These are phyloP conservation scores for Limenitis camilla DNA, from an alignment of 2,888 invertebrate genomes.

Conservation along the genomic window DNA sequence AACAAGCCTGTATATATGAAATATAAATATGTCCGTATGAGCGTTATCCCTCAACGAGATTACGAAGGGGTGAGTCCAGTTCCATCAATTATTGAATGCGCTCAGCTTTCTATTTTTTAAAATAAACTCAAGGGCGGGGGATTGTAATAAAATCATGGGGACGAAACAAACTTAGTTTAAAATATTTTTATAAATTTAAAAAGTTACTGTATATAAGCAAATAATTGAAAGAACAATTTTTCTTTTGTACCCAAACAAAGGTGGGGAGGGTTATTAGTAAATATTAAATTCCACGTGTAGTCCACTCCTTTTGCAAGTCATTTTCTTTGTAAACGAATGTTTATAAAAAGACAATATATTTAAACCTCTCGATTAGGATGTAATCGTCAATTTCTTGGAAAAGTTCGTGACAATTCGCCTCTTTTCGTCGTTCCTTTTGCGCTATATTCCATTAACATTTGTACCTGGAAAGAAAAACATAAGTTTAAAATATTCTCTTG, in stretches of 20 bases:
- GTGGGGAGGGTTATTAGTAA: too few relatives aligned
- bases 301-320: too few relatives aligned
- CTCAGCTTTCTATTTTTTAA: conserved; percentile 66
- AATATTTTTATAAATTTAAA: conserved; percentile 5
- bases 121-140: conserved; percentile 57
- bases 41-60: conserved; percentile 40
- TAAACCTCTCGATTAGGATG: conserved; percentile 29
- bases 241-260: too few relatives aligned
- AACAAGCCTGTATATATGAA: not conserved
- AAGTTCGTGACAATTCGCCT: conserved; percentile 40
- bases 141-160: conserved; percentile 55
- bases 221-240: too few relatives aligned
- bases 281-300: too few relatives aligned
- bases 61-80: conserved; percentile 57
- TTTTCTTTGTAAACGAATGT: not conserved
- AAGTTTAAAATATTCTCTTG: too few relatives aligned
- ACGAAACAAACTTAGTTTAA: conserved; percentile 13
- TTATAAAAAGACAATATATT: conserved; percentile 5
- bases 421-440: conserved; percentile 32
- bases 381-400: conserved; percentile 43
- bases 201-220: not conserved
- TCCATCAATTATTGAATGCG: conserved; percentile 61
- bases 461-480: conserved; percentile 52
- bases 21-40: conserved; percentile 2
- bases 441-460: conserved; percentile 36